These are phyloP conservation scores for Festucalex cinctus DNA, from an alignment of 2,113 vertebrate species.

Conservation along the genomic window DNA sequence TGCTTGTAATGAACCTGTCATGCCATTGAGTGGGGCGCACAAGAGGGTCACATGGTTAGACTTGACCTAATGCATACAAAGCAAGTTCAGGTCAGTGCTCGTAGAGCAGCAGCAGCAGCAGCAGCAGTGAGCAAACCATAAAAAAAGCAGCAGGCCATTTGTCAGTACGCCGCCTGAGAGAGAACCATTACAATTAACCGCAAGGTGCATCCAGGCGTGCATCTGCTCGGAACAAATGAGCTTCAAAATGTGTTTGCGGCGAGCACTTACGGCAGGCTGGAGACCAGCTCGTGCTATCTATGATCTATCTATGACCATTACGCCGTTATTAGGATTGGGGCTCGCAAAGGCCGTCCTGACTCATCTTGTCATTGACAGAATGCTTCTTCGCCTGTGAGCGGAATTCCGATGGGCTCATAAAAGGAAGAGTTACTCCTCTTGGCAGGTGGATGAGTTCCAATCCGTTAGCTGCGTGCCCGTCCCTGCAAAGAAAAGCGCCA, in stretches of 20 bases:
- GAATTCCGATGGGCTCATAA: constrained; percentile 71
- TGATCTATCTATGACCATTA: constrained; percentile 70
- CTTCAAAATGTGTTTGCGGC: constrained; percentile 56
- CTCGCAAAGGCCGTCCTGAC: constrained; percentile 63
- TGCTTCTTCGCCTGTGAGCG: constrained; percentile 56
- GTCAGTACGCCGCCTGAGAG: constrained; percentile 38
- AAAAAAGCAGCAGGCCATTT: constrained; percentile 48
- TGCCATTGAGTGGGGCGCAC: constrained; percentile 7
- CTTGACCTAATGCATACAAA: constrained; percentile 38
- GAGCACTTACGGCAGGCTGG: constrained; percentile 54
- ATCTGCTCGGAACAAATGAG: constrained; percentile 64
- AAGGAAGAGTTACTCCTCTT: constrained; percentile 65
- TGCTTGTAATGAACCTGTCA: constrained; percentile 51
- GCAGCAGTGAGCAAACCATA: constrained; percentile 27
- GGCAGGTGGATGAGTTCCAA: constrained; percentile 65
- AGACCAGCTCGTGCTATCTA: constrained; percentile 44
- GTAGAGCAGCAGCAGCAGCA: not conserved
- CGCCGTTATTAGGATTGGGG: constrained; percentile 63
- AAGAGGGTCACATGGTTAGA: constrained; percentile 37
- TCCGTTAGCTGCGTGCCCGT: constrained; percentile 45
- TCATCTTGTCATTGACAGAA: constrained; percentile 67
- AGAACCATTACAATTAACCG: constrained; percentile 57
- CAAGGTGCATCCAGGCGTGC: constrained; percentile 48
- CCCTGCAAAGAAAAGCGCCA: constrained; percentile 48
- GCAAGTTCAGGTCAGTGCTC: not conserved